A percentile compares a stretch with the other conserved stretches of the same genome.
Evolutionary conservation across 2,113 vertebrate species (phyloP).

Genomic region (Hippocampus abdominalis): DNA sequence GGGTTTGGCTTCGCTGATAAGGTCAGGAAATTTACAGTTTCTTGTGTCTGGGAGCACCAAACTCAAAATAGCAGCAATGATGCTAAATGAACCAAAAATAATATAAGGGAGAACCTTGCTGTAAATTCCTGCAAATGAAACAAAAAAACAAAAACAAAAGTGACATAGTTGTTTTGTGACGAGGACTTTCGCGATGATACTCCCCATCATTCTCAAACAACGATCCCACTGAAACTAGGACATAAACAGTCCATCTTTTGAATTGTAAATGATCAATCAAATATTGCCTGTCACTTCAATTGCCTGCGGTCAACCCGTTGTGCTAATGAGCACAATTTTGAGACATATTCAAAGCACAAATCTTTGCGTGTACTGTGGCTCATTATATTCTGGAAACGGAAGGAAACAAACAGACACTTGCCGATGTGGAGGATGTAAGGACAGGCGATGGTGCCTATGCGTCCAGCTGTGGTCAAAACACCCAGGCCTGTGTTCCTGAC

Average conservation of each 20-base stretch:
- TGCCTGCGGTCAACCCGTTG: too few relatives aligned
- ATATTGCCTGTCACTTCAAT: too few relatives aligned
- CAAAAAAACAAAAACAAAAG: not conserved
- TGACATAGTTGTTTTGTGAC: not conserved
- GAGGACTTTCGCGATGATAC: too few relatives aligned
- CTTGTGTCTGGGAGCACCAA: slow-evolving; percentile 56
- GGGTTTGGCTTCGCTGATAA: slow-evolving; percentile 40
- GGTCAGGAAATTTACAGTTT: slow-evolving; percentile 46
- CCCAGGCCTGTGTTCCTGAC: slow-evolving; percentile 60
- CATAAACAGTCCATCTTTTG: too few relatives aligned
- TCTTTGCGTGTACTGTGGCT: not conserved
- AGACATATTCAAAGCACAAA: not conserved
- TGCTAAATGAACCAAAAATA: slow-evolving; percentile 44
- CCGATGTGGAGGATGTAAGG: slow-evolving; percentile 50
- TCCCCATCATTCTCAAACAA: too few relatives aligned
- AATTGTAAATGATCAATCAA: too few relatives aligned
- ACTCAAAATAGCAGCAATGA: slow-evolving; percentile 30
- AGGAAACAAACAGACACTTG: slow-evolving; percentile 8
- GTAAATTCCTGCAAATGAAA: slow-evolving; percentile 35
- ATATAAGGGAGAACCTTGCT: slow-evolving; percentile 38
- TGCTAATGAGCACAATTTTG: too few relatives aligned
- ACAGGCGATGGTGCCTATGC: slow-evolving; percentile 31
- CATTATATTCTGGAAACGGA: not conserved
- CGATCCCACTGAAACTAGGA: too few relatives aligned
- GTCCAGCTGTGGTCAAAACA: slow-evolving; percentile 29